Base-by-base conservation (phyloP, 2,797 vertebrate species). In the Falco berigora region DNA sequence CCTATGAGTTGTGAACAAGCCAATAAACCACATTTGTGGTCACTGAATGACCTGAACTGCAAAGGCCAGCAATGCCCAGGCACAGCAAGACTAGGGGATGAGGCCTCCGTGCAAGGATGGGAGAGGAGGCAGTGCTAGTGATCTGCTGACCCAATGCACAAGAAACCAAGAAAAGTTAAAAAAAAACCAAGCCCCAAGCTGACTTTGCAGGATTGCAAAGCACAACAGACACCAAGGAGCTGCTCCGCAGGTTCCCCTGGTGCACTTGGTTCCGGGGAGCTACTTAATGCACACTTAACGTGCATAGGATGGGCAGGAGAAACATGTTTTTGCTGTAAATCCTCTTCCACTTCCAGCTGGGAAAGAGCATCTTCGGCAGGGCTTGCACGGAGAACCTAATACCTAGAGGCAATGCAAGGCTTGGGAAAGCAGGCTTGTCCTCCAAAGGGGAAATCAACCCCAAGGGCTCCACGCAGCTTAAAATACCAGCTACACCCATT, bases 401-500 rank as follows among this genome's bases (percentile, higher is more conserved):
- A 44, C 27, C 67, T 12, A 3, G 28, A 38, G 49, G 83, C 34
- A 56, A 68, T 0, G 0, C 28, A 4, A 59, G 59, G 15, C 12
- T 11, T 34, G 42, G 94, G 68, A 90, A 73, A 0, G 2, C 12
- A 34, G 47, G 3, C 9, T 40, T 7, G 24, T 5, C 24, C 56
- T 61, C 50, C 27, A 14, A 24, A 78, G 71, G 49, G 61, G 49
- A 63, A 79, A 67, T 9, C 32, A 18, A 27, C 2, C 38, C 38
- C 72, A 34, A 6, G 36, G 40, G 44, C 73, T 73, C 38, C 75
- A 47, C 2, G 7, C 8, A 22, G 73, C 30, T 40, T 21, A 3
- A 44, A 53, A 61, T 18, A 14, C 4, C 1, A 0, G 28, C 28
- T 19, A 5, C 42, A 19, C 23, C 36, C 1, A 0, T 50, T 34